Percentiles rank a stretch among this genome's conserved stretches.
phyloP scores from a whole-genome alignment of 2,113 vertebrate species.

The Jaculus jaculus region DNA sequence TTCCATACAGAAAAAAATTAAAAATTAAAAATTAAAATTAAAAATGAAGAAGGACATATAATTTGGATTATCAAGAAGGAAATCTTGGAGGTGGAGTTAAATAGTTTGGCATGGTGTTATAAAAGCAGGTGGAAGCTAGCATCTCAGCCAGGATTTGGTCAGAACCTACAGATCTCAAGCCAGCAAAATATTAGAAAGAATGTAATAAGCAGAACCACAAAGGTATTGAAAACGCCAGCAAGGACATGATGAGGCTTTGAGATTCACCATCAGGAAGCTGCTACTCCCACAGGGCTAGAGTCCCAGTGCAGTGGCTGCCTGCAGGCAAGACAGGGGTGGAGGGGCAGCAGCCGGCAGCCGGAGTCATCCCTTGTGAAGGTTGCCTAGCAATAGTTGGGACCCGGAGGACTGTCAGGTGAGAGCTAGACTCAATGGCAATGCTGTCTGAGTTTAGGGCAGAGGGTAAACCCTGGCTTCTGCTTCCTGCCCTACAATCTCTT shows the following conservation, averaged over 20 bases:
- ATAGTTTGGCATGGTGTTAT: not conserved
- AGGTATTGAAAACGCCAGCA: not conserved
- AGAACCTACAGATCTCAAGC: not conserved
- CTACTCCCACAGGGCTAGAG: not conserved
- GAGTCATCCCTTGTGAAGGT: not conserved
- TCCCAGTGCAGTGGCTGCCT: no score
- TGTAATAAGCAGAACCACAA: not conserved
- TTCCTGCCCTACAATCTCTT: not conserved
- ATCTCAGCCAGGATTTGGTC: not conserved
- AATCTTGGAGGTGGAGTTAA: not conserved
- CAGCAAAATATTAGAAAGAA: not conserved
- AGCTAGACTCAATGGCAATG: not conserved
- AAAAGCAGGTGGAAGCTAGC: not conserved
- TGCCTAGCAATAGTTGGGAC: not conserved
- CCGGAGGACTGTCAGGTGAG: no score
- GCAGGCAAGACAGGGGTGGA: no score
- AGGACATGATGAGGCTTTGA: not conserved
- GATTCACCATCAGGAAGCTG: not conserved
- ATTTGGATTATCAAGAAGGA: not conserved
- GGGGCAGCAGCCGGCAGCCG: no score
- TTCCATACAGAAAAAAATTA: not conserved
- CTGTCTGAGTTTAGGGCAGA: not conserved
- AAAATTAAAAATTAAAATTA: no score
- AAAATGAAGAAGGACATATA: not conserved
- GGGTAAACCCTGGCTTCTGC: not conserved